A percentile compares a stretch with the other conserved stretches of the same genome.
Conservation (phyloP, 2,888 invertebrate species). For the Sussaba pulchella region DNA sequence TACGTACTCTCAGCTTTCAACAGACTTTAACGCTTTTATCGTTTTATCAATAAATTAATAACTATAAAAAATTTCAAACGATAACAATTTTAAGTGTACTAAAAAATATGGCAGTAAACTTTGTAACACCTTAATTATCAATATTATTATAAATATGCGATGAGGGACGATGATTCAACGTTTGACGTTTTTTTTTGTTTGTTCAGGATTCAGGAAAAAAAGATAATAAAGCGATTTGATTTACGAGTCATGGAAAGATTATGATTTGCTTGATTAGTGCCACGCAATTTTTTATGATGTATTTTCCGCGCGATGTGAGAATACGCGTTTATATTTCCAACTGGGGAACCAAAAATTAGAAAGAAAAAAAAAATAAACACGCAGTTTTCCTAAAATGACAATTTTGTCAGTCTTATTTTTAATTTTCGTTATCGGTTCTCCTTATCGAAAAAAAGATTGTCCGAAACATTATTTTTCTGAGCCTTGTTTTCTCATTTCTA, state of each 20-base stretch:
- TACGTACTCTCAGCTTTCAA: constrained; percentile 44
- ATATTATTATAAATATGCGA: constrained; percentile 41
- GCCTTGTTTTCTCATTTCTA: too few relatives aligned
- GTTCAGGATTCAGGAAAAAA: constrained; percentile 1
- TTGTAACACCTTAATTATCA: constrained; percentile 59
- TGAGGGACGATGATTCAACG: constrained; percentile 22
- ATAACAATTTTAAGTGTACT: constrained; percentile 68
- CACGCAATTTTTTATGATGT: not conserved
- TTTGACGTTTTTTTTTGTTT: constrained; percentile 25
- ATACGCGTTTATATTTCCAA: too few relatives aligned
- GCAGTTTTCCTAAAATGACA: too few relatives aligned
- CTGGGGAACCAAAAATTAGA: not conserved
- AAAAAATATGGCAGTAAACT: constrained; percentile 74
- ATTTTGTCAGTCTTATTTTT: too few relatives aligned
- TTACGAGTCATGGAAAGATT: constrained; percentile 60
- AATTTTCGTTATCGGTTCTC: too few relatives aligned
- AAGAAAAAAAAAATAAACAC: constrained; percentile 37
- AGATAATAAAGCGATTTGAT: constrained; percentile 15
- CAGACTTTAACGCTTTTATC: constrained; percentile 55
- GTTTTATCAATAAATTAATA: constrained; percentile 68
- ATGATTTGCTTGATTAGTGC: not conserved
- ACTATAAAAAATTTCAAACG: constrained; percentile 68
- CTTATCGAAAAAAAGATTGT: too few relatives aligned
- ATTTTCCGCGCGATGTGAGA: too few relatives aligned
- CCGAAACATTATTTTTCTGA: too few relatives aligned